Percentiles rank a stretch among this genome's conserved stretches.
Evolutionary conservation across 2,888 invertebrate species (phyloP).

Genomic region (Cantharis nigra): DNA sequence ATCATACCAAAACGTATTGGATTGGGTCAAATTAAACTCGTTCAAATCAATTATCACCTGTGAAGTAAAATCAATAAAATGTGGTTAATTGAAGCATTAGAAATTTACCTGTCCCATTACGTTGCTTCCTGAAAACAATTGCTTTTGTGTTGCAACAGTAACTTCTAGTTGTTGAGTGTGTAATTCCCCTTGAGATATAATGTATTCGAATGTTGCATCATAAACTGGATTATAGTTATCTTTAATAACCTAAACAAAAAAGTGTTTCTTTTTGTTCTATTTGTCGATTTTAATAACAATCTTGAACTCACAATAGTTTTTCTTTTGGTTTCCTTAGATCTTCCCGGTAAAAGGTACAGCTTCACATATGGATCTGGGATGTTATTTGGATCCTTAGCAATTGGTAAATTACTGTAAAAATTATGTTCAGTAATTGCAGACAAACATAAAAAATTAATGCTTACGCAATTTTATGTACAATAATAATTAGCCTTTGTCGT

Average conservation of each 20-base stretch:
- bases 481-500: constrained; percentile 79
- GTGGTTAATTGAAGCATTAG: not conserved
- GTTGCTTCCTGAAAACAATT: constrained; percentile 81
- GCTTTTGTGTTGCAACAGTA: constrained; percentile 87
- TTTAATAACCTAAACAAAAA: constrained; percentile 66
- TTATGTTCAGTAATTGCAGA: not conserved
- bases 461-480: constrained; percentile 89
- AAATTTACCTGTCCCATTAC: constrained; percentile 71
- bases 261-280: too few relatives aligned
- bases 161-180: constrained; percentile 79
- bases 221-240: constrained; percentile 90
- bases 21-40: constrained; percentile 69
- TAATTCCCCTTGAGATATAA: constrained; percentile 80
- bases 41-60: constrained; percentile 69
- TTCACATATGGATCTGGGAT: constrained; percentile 92
- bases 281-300: not conserved
- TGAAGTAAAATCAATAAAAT: constrained; percentile 37
- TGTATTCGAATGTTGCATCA: constrained; percentile 90
- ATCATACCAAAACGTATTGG: constrained; percentile 75
- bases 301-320: constrained; percentile 71
- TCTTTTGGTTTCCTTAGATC: constrained; percentile 83
- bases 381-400: constrained; percentile 74
- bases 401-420: constrained; percentile 24
- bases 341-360: constrained; percentile 81
- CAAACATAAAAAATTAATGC: constrained; percentile 48